Base-by-base conservation (phyloP, 2,888 invertebrate genomes). In the Ernsta delagoae region DNA sequence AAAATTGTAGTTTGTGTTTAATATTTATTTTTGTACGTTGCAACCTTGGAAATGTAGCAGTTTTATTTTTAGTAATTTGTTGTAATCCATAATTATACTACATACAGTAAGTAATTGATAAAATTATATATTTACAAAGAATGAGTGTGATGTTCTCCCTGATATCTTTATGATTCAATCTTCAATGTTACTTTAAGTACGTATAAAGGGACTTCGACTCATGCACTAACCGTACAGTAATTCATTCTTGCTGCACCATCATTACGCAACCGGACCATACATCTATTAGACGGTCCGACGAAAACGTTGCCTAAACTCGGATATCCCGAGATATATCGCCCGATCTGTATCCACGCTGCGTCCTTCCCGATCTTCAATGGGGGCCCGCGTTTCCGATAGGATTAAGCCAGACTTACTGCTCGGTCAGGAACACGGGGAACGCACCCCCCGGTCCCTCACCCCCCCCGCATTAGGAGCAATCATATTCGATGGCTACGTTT, bases 331-430 rank as follows among this genome's bases (percentile, higher is more conserved):
- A 87, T 79, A 73, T 79, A 81, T 87, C 86, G 75, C 77, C 78
- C 75, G 80, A 84, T 81, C 79, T 75, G 70, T 75, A 77, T 75
- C 76, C 80, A 75, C 77, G 76, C 75, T 78, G 79, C 80, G 83
- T 84, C 82, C 80, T 79, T 79, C 79, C 83, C 87, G 89, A 91
- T 92, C 92, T 92, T 92, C 87, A 88, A 90, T 88, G 89, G 91
- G 85, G 89, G 87, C 82, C 86, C 89, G 87, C 90, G 90, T 89
- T 92, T 92, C 90, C 91, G 90, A 92, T 92, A 91, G 92, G 92
- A 92, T 93, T 92, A 92, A 88, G 89, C 87, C 86, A 92, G 92
- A 92, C 92, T 93, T 93, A 93, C 92, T 92, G 92, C 89, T 91
- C 90, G 91, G 92, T 90, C 91, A 90, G 91, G 82, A 90, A 88